Conservation (phyloP, 2,113 vertebrate species). For the Cercocebus atys region DNA sequence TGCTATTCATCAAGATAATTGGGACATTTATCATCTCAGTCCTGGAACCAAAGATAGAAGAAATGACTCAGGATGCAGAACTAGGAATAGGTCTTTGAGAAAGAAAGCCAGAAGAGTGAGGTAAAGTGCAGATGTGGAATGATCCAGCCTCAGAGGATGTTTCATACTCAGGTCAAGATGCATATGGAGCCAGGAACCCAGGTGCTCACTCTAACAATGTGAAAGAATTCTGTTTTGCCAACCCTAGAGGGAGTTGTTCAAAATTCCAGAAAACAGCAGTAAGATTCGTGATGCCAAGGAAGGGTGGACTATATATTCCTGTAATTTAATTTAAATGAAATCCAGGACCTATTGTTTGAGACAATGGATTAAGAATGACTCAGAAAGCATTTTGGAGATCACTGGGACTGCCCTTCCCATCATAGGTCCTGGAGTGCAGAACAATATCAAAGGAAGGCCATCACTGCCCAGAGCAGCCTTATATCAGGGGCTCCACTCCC, state of each 20-base stretch:
- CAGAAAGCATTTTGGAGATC: background rate
- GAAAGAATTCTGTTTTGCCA: background rate
- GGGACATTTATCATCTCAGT: background rate
- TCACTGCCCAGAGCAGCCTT: background rate
- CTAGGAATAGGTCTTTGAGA: too few relatives aligned
- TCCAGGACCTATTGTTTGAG: background rate
- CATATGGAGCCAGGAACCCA: background rate
- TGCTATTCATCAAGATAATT: background rate
- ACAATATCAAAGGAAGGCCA: background rate
- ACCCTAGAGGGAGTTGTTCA: background rate
- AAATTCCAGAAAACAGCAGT: background rate
- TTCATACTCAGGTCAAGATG: background rate
- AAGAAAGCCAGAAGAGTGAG: background rate
- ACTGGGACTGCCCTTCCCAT: background rate
- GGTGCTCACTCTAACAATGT: background rate
- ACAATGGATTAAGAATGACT: background rate
- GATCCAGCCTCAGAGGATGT: background rate
- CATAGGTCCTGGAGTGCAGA: background rate
- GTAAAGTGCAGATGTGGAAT: background rate
- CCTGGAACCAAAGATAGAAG: too few relatives aligned
- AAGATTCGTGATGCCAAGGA: background rate
- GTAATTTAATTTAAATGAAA: background rate
- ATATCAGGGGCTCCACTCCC: background rate
- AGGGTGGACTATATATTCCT: background rate
- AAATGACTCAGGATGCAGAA: too few relatives aligned